Evolutionary conservation across 2,797 vertebrate genomes (phyloP).

Genomic region (Labeo calbasu): DNA sequence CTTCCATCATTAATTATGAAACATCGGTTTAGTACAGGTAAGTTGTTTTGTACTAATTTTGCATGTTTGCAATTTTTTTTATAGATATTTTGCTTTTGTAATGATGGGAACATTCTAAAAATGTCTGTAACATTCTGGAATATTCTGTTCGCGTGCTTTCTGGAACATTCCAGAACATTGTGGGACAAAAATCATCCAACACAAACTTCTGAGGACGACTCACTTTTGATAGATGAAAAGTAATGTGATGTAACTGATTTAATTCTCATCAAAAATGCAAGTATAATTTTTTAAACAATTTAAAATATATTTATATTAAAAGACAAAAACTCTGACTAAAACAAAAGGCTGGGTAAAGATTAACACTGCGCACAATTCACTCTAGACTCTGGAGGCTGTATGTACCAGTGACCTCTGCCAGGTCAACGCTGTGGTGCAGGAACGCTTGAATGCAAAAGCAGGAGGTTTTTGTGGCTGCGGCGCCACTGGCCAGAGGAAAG

Average conservation of each 20-base stretch:
- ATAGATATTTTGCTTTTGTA: background rate
- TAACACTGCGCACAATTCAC: conserved; percentile 4
- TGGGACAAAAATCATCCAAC: background rate
- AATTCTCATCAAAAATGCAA: background rate
- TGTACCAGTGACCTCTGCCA: conserved; percentile 36
- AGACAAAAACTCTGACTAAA: background rate
- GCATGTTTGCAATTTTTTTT: no score
- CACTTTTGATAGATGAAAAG: no score
- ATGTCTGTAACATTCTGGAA: background rate
- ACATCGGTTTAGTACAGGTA: no score
- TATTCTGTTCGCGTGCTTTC: background rate
- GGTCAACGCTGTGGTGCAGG: conserved; percentile 41
- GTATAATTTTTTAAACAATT: background rate
- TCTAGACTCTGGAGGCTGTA: conserved; percentile 17
- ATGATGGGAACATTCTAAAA: background rate
- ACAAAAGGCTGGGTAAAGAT: conserved; percentile 13
- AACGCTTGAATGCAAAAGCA: conserved; percentile 42
- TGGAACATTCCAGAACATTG: background rate
- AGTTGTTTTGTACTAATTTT: no score
- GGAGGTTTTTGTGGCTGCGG: conserved; percentile 21
- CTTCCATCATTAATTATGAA: no score
- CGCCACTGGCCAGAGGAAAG: conserved; percentile 40
- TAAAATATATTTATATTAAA: background rate
- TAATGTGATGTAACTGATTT: background rate
- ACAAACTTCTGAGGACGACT: background rate